Base-by-base conservation (phyloP, 2,113 vertebrate species). In the human region DNA sequence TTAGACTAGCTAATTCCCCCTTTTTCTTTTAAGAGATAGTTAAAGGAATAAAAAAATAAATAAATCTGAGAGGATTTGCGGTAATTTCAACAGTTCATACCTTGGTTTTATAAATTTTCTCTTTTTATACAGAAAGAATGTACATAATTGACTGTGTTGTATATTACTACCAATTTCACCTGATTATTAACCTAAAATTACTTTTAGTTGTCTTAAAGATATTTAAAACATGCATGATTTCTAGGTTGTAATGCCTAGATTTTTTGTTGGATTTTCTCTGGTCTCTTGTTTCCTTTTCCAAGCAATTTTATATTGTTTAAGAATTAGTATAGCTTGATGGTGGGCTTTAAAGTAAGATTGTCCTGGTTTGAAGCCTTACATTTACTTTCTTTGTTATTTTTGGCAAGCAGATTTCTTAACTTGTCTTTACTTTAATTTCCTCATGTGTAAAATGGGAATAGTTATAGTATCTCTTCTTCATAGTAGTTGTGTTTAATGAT, bases 341-440 rank as follows among this genome's bases (percentile, higher is more conserved):
- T 80, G 4, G n/a, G 32, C 30, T 91, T 76, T 86, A 55, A 91
- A 90, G 22, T 90, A 92, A 94, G 27, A 86, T 25, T 55, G 40
- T 40, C 18, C 13, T 76, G 14, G 11, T 66, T 52, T 94, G 45
- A 86, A 83, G 35, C 27, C 12, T 89, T 66, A 35, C 3, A 73
- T 23, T 87, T 88, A 73, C 35, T 76, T 79, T 48, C 64, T 64
- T 32, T 81, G 18, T 75, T 94, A 81, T 95, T 97, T 72, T 86
- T 61, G 73, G 16, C 16, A 57, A 8, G 35, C 40, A 45, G 73
- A 30, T 76, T 80, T 55, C 8, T 86, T 52, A 95, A 92, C 18
- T 2, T 22, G 20, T 48, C 13, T 72, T 90, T 2, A 73, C 13
- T 2, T 91, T 11, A 57, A 0, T 73, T 84, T 96, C 95, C 66